Percentiles rank a stretch among this genome's conserved stretches.
Evolutionary conservation across 2,797 vertebrate species (phyloP).

Genomic region (Buceros bicornis): DNA sequence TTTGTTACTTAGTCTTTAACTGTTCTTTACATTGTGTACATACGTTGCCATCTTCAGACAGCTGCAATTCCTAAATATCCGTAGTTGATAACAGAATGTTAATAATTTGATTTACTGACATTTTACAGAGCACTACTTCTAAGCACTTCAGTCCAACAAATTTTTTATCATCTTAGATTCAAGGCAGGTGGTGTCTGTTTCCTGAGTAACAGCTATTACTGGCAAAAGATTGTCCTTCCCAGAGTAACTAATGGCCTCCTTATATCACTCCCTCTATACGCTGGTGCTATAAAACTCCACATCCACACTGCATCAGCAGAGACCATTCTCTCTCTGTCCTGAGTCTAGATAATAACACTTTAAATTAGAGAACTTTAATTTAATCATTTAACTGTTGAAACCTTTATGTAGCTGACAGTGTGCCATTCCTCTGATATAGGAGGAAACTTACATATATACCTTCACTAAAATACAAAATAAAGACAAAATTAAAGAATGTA

Average conservation of each 20-base stretch:
- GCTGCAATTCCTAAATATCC: background rate
- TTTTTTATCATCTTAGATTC: constrained; percentile 32
- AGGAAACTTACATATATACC: background rate
- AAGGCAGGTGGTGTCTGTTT: constrained; percentile 43
- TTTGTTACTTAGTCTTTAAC: background rate
- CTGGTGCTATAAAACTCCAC: constrained; percentile 37
- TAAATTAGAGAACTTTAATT: constrained; percentile 58
- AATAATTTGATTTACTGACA: constrained; percentile 28
- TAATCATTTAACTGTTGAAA: constrained; percentile 41
- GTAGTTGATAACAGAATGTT: background rate
- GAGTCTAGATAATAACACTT: constrained; percentile 30
- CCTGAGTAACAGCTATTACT: constrained; percentile 57
- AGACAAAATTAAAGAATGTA: background rate
- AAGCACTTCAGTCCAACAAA: background rate
- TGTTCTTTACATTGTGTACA: background rate
- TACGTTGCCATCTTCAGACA: background rate
- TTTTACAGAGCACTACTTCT: background rate
- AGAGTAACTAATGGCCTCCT: constrained; percentile 43
- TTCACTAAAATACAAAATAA: background rate
- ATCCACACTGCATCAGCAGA: constrained; percentile 15
- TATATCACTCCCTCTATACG: constrained; percentile 30
- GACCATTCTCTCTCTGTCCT: background rate
- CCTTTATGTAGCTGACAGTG: background rate
- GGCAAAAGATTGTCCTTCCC: constrained; percentile 59
- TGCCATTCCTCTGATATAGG: background rate